Percentiles rank a stretch among this genome's conserved stretches.
These are phyloP conservation scores for Teleogryllus oceanicus DNA, from an alignment of 2,888 invertebrate genomes.

Conservation along the genomic window DNA sequence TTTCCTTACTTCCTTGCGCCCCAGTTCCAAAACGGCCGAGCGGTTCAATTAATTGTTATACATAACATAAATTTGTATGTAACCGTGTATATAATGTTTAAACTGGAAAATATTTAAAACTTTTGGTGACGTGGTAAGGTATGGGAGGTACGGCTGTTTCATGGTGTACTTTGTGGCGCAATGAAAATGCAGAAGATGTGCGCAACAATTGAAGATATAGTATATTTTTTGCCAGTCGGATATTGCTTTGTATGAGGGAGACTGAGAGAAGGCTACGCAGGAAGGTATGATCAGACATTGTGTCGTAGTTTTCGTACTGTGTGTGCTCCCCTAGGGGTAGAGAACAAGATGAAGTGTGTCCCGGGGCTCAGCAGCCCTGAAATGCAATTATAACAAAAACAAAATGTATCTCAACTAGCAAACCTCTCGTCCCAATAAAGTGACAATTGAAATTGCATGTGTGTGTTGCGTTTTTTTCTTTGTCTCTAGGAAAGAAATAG, in stretches of 20 bases:
- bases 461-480: too few species aligned
- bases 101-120: neutral
- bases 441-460: neutral
- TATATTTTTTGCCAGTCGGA: constrained; percentile 8
- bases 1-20: neutral
- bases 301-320: constrained; percentile 6
- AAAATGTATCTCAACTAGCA: neutral
- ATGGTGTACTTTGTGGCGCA: neutral
- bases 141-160: neutral
- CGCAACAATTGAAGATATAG: neutral
- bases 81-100: neutral
- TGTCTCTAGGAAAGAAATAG: too few species aligned
- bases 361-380: neutral
- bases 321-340: constrained; percentile 6
- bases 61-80: constrained; percentile 8
- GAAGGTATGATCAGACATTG: neutral
- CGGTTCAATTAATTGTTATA: neutral
- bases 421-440: constrained; percentile 8
- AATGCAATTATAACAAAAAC: neutral
- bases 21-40: neutral
- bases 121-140: constrained; percentile 8
- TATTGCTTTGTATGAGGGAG: constrained; percentile 4
- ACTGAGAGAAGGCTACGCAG: neutral
- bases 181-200: neutral
- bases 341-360: neutral